Evolutionary conservation across 2,113 vertebrate genomes (phyloP).

Genomic region (Clarias batrachus): DNA sequence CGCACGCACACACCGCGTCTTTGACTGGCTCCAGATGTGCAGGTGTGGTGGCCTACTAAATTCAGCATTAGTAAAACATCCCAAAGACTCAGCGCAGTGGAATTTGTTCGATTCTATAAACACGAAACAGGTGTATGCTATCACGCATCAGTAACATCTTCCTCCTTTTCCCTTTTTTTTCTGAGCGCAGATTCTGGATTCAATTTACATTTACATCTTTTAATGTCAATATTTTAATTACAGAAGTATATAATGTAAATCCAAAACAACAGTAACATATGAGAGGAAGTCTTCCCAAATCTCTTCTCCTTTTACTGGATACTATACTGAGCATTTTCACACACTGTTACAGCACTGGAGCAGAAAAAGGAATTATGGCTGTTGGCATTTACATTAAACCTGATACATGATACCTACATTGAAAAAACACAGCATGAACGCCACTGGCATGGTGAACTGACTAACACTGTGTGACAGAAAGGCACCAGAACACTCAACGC

Average conservation of each 20-base stretch:
- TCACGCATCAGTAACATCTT: background rate
- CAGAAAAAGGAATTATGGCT: background rate
- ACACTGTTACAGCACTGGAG: background rate
- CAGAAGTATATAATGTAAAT: background rate
- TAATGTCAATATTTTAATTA: background rate
- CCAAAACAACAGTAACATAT: background rate
- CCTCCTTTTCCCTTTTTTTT: background rate
- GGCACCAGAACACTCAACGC: too few relatives aligned
- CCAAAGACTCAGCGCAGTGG: slow-evolving; percentile 30
- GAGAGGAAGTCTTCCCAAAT: background rate
- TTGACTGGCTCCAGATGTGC: slow-evolving; percentile 39
- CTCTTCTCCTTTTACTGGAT: background rate
- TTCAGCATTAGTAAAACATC: background rate
- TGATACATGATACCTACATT: background rate
- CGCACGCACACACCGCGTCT: background rate
- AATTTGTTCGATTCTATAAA: slow-evolving; percentile 32
- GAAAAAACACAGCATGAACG: too few relatives aligned
- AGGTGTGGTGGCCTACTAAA: slow-evolving; percentile 37
- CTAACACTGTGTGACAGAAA: too few relatives aligned
- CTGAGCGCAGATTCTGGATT: background rate
- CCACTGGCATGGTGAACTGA: too few relatives aligned
- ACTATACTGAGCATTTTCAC: background rate
- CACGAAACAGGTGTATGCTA: background rate
- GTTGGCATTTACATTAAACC: background rate
- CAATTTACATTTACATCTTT: background rate